These are phyloP conservation scores for Paramormyrops hopkinsi DNA, from an alignment of 2,797 vertebrate species.

Conservation along the genomic window DNA sequence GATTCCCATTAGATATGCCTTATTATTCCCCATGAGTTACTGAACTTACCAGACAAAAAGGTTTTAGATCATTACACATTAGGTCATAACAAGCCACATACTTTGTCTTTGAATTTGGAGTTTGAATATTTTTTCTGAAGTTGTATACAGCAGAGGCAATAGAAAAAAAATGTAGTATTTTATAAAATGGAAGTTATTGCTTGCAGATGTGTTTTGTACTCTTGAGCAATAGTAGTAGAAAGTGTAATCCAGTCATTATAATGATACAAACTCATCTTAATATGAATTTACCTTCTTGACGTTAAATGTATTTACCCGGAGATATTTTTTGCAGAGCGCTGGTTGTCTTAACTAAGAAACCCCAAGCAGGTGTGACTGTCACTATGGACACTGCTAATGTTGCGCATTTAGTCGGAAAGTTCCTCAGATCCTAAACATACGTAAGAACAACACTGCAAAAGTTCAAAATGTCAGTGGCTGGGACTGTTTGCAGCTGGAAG, in stretches of 20 bases:
- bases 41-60: slow-evolving; percentile 24
- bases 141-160: background rate
- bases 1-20: background rate
- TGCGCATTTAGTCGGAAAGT: background rate
- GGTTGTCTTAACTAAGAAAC: background rate
- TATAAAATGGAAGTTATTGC: background rate
- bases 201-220: background rate
- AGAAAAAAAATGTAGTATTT: background rate
- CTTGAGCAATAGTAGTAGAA: background rate
- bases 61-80: slow-evolving; percentile 19
- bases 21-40: slow-evolving; percentile 26
- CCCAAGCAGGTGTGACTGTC: background rate
- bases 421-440: background rate
- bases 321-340: background rate
- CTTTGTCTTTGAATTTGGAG: background rate
- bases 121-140: background rate
- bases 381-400: background rate
- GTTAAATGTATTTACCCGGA: background rate
- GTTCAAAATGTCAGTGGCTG: background rate
- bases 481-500: background rate
- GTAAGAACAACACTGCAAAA: background rate
- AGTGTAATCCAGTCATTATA: background rate
- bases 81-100: slow-evolving; percentile 9
- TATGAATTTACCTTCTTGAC: background rate
- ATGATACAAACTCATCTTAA: background rate